These are phyloP conservation scores for Trimorus sp. DNA, from an alignment of 2,888 invertebrate species.

Conservation along the genomic window DNA sequence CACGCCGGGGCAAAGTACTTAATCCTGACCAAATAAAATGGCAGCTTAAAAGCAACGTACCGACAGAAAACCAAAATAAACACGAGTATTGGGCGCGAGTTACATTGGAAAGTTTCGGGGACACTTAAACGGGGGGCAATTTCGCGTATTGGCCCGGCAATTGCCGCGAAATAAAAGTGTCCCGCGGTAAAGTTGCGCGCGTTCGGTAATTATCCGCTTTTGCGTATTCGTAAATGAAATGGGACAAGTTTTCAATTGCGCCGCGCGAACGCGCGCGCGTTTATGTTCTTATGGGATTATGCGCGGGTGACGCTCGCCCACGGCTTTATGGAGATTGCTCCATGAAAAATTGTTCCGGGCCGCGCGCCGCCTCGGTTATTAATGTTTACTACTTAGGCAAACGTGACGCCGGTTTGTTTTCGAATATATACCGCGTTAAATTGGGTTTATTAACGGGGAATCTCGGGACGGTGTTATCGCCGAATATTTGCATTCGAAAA, in stretches of 20 bases:
- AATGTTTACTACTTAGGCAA: too few species aligned
- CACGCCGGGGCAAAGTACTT: slow-evolving; percentile 32
- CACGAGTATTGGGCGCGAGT: slow-evolving; percentile 32
- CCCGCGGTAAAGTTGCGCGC: slow-evolving; percentile 19
- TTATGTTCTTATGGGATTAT: slow-evolving; percentile 30
- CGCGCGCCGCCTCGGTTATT: too few species aligned
- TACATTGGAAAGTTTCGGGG: slow-evolving; percentile 38
- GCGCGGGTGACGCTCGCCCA: background rate
- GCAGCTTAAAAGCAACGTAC: slow-evolving; percentile 53
- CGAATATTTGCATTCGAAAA: too few species aligned
- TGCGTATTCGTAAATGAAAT: slow-evolving; percentile 25
- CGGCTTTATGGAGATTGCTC: too few species aligned
- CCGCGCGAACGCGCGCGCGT: background rate
- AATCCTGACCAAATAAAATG: slow-evolving; percentile 49
- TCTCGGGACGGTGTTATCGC: too few species aligned
- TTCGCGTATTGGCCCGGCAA: slow-evolving; percentile 21
- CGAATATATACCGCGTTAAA: too few species aligned
- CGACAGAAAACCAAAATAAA: slow-evolving; percentile 50
- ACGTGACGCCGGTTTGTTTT: too few species aligned
- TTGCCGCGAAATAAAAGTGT: slow-evolving; percentile 26
- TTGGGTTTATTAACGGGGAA: too few species aligned
- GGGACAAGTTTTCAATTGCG: slow-evolving; percentile 30
- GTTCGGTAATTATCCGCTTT: slow-evolving; percentile 25
- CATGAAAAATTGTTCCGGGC: too few species aligned
- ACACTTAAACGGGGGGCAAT: slow-evolving; percentile 33